Evolutionary conservation across 2,113 vertebrate genomes (phyloP).

Genomic region (Atractosteus spatula): DNA sequence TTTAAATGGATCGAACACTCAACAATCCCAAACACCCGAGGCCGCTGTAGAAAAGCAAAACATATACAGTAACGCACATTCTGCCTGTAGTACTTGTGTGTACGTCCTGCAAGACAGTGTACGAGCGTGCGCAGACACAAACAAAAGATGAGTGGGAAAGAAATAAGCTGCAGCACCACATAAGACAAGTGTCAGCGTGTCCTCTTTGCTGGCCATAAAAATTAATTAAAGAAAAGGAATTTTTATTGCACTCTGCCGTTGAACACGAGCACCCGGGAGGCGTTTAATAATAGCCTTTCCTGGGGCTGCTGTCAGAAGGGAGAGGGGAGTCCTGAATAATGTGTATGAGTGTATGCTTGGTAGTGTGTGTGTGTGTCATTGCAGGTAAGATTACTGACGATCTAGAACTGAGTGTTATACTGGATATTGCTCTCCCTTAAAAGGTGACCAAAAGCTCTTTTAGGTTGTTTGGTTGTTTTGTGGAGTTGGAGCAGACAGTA

Average conservation of each 20-base stretch:
- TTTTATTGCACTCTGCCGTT: constrained; percentile 55
- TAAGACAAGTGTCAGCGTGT: constrained; percentile 58
- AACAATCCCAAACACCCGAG: too few relatives aligned
- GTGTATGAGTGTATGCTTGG: constrained; percentile 9
- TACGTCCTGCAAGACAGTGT: constrained; percentile 16
- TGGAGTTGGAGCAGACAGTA: too few relatives aligned
- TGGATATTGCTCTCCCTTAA: too few relatives aligned
- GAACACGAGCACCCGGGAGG: constrained; percentile 35
- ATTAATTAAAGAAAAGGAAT: constrained; percentile 64
- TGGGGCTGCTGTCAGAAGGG: constrained; percentile 49
- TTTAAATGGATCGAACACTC: too few relatives aligned
- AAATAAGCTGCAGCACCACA: constrained; percentile 41
- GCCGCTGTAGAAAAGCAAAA: too few relatives aligned
- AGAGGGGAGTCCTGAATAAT: constrained; percentile 39
- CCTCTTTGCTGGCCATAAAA: constrained; percentile 59
- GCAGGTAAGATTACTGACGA: neutral
- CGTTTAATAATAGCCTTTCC: constrained; percentile 50
- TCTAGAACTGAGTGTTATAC: too few relatives aligned
- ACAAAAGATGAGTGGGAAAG: constrained; percentile 34
- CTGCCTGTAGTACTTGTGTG: constrained; percentile 9
- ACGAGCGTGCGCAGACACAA: constrained; percentile 14
- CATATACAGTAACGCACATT: neutral
- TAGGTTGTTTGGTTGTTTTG: too few relatives aligned
- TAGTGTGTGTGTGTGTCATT: neutral
- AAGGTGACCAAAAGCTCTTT: too few relatives aligned